phyloP scores from a whole-genome alignment of 2,797 vertebrate species.

The Scleropages formosus region DNA sequence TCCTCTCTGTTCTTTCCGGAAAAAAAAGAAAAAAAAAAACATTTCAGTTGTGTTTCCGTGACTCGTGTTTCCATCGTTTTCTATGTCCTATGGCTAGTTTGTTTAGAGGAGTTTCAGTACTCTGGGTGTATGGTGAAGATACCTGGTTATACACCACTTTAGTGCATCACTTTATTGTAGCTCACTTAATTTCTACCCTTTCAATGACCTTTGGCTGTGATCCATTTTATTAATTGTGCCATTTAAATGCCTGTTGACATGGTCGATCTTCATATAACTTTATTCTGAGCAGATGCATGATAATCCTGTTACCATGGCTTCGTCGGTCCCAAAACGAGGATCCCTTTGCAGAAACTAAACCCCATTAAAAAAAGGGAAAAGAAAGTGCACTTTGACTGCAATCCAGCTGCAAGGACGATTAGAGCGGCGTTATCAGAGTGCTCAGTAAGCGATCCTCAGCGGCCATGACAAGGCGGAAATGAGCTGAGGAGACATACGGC shows the following conservation, averaged over 20 bases:
- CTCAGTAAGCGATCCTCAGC: background rate
- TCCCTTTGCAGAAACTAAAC: constrained; percentile 14
- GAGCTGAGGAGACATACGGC: constrained; percentile 3
- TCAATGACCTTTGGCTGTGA: background rate
- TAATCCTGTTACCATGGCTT: background rate
- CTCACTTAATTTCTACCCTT: background rate
- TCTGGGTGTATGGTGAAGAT: too few species aligned
- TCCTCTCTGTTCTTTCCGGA: too few species aligned
- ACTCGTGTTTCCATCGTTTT: too few species aligned
- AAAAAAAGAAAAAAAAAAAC: too few species aligned
- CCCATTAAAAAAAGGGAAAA: background rate
- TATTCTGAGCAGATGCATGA: background rate
- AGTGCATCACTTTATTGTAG: background rate
- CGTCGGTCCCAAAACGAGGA: background rate
- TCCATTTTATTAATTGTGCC: constrained; percentile 3
- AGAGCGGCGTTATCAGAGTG: background rate
- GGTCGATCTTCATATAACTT: too few species aligned
- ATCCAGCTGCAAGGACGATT: background rate
- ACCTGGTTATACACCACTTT: background rate
- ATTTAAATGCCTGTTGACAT: too few species aligned
- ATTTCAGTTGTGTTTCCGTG: too few species aligned
- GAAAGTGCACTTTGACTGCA: background rate
- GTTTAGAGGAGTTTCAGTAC: too few species aligned
- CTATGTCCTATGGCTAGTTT: too few species aligned
- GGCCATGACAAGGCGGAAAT: background rate